These are phyloP conservation scores for Pholis gunnellus DNA, from an alignment of 2,113 vertebrate species.

Conservation along the genomic window DNA sequence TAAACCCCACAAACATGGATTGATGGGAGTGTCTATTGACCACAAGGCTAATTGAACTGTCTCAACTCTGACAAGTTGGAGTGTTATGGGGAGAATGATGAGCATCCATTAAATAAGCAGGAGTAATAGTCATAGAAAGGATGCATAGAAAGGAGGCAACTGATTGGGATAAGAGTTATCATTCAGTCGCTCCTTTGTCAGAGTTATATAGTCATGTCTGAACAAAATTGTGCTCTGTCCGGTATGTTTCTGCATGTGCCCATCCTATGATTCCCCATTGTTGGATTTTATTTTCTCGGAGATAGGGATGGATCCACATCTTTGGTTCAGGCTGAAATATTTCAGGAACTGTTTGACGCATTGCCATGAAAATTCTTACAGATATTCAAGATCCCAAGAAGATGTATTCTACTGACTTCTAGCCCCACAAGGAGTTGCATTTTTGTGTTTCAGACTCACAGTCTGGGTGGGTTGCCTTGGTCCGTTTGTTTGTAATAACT, in stretches of 20 bases:
- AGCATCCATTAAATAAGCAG: constrained; percentile 46
- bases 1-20: constrained; percentile 74
- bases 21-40: constrained; percentile 71
- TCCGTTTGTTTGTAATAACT: background rate
- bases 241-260: background rate
- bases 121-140: constrained; percentile 28
- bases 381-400: background rate
- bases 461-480: background rate
- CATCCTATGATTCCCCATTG: background rate
- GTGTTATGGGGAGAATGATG: constrained; percentile 55
- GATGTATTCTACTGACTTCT: background rate
- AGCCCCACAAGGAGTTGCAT: background rate
- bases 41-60: constrained; percentile 81
- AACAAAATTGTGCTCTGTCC: background rate
- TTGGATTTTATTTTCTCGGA: background rate
- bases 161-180: background rate
- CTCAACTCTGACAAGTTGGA: constrained; percentile 36
- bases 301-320: background rate
- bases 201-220: background rate
- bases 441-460: background rate
- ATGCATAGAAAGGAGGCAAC: constrained; percentile 1
- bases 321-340: background rate
- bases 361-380: background rate
- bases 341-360: background rate
- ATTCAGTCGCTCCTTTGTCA: background rate